phyloP scores from a whole-genome alignment of 2,113 vertebrate genomes.

The Prunella fulvescens region DNA sequence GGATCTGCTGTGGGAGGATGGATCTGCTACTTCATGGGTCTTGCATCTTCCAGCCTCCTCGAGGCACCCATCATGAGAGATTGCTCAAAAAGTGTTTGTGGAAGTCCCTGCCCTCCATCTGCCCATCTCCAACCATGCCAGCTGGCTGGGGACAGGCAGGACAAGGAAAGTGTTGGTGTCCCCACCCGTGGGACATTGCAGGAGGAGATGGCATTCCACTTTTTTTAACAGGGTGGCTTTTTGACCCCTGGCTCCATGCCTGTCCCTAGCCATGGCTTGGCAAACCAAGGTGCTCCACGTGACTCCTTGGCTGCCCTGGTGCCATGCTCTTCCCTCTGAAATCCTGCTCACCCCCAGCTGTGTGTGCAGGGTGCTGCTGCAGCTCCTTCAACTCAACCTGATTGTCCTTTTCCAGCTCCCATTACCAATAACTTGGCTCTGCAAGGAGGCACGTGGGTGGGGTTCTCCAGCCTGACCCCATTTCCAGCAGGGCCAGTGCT shows the following conservation, averaged over 20 bases:
- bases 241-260: not conserved
- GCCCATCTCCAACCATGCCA: not conserved
- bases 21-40: rapidly evolving
- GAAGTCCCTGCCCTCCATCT: not conserved
- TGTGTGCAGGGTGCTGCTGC: not conserved
- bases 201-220: not conserved
- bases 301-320: not conserved
- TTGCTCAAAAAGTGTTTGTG: not conserved
- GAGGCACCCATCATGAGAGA: rapidly evolving
- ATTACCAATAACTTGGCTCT: not conserved
- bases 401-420: not conserved
- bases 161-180: not conserved
- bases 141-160: not conserved
- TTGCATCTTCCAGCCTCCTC: rapidly evolving
- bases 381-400: not conserved
- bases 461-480: rapidly evolving
- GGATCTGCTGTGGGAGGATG: not conserved
- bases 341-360: not conserved
- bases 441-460: not conserved
- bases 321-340: not conserved
- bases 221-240: not conserved
- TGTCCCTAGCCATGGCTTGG: not conserved
- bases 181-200: not conserved
- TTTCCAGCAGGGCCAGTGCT: not conserved
- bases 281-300: not conserved